Evolutionary conservation across 2,888 invertebrate genomes (phyloP).

Genomic region (Platypus cylindrus): DNA sequence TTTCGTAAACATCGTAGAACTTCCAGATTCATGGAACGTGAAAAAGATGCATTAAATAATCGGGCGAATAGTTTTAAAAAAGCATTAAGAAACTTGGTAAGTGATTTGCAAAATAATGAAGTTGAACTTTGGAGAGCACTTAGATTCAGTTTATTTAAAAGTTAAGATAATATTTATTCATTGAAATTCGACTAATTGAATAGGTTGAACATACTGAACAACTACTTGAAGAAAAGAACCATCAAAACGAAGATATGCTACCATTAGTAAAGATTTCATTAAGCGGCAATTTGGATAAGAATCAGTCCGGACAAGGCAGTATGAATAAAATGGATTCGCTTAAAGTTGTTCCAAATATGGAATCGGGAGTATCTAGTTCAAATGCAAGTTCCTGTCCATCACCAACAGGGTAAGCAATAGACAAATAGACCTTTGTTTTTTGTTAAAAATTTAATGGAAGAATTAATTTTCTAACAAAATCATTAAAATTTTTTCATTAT

Average conservation of each 20-base stretch:
- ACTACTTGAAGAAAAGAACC: conserved; percentile 48
- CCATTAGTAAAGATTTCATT: conserved; percentile 30
- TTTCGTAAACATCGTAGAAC: conserved; percentile 32
- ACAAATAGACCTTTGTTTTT: neutral
- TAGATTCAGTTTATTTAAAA: no score
- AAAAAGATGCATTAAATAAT: conserved; percentile 45
- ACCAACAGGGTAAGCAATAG: conserved; percentile 32
- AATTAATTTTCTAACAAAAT: neutral
- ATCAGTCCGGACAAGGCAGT: conserved; percentile 4
- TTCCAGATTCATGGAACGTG: conserved; percentile 38
- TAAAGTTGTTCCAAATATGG: conserved; percentile 35
- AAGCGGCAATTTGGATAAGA: conserved; percentile 27
- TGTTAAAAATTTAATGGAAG: neutral
- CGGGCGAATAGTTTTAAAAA: conserved; percentile 75
- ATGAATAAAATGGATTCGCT: conserved; percentile 30
- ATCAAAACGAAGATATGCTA: conserved; percentile 24
- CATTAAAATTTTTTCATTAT: neutral
- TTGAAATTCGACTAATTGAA: no score
- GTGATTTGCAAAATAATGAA: conserved; percentile 3
- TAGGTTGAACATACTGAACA: conserved; percentile 53
- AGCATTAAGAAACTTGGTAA: conserved; percentile 66
- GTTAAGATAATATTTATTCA: no score
- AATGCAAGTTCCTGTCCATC: conserved; percentile 40
- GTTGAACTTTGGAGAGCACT: neutral
- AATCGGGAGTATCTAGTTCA: conserved; percentile 32